Base-by-base conservation (phyloP, 2,797 vertebrate species). In the Acipenser oxyrinchus region DNA sequence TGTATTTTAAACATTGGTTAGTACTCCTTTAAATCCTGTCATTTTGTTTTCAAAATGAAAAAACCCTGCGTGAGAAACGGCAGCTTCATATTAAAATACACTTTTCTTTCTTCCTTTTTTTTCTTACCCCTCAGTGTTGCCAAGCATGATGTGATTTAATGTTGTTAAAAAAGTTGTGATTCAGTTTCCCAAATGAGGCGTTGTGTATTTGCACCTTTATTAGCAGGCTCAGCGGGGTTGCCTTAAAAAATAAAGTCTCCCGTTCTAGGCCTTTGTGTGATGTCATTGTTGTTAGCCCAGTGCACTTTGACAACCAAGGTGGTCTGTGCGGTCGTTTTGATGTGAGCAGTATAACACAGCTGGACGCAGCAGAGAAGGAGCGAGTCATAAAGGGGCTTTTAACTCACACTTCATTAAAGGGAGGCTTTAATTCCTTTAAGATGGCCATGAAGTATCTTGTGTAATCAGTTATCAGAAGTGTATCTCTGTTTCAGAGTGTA, bases 381-480 rank as follows among this genome's bases (percentile, higher is more conserved):
- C 37, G 9, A 73, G 65, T 69, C 67, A 51, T 63, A 68, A 73
- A 69, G 66, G 8, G 58, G 60, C 5, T 11, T 0, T 7, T 66
- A 61, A 55, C 73, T 58, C 63, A 0, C 65, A 37, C 71, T 63
- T 72, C 72, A 75, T 79, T 78, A 71, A 81, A 76, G 78, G 69
- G 51, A 72, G 75, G 69, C 37, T 66, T 74, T 72, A 73, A 64
- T 70, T 74, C 72, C 76, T 78, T 71, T 66, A 73, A 72, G 78
- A 78, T 76, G 72, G 67, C 53, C 52, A 12, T 68, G 63, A 60
- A 65, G 68, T 83, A 81, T 89, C 86, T 81, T 79, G 73, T 88
- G 77, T 76, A 64, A 84, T 85, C 83, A 84, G 75, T 78, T 86
- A 83, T 85, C 83, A 0, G 81, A 64, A 75, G 80, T 80, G 84